Base-by-base conservation (phyloP, 2,888 invertebrate genomes). In the Gastrophysa polygoni region DNA sequence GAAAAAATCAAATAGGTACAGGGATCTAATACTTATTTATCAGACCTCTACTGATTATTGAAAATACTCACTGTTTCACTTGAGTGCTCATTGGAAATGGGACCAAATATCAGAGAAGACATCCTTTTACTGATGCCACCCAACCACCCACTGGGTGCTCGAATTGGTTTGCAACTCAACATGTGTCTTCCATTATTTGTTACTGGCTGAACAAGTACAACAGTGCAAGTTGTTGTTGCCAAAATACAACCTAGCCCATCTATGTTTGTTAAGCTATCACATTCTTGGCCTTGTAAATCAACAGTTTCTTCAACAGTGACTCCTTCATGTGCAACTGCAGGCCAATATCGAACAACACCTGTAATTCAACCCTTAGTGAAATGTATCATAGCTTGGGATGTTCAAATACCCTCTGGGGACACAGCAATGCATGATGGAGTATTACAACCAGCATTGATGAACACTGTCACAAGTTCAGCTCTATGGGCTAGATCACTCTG, bases 401-500 rank as follows among this genome's bases (percentile, higher is more conserved):
- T 32, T 20, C 5, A 1, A 3, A 43, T 66, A 32, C 96, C 97
- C 77, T 96, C 96, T 0, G 96, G 96, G 0, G 96, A 96, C 0
- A 95, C 94, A 14, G 96, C 95, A 71, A 97, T 88, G 75, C 95
- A 95, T 0, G 93, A 90, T 7, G 95, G 93, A 16, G 75, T 86
- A 78, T 86, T 86, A 66, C 85, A 85, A 0, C 84, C 85, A 47
- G 82, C 81, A 1, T 83, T 82, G 11, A 86, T 83, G 77, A 91
- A 92, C 0, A 95, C 87, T 21, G 89, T 87, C 0, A 93, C 90
- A 14, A 95, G 85, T 61, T 95, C 90, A 0, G 96, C 93, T 74
- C 92, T 90, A 79, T 97, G 96, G 0, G 94, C 93, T 14, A 96
- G 85, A 80, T 96, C 96, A 71, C 96, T 96, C 68, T 95, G 93